A percentile compares a stretch with the other conserved stretches of the same genome.
Conservation (phyloP, 1,140 invertebrate genomes). For the Drosophila pandora region DNA sequence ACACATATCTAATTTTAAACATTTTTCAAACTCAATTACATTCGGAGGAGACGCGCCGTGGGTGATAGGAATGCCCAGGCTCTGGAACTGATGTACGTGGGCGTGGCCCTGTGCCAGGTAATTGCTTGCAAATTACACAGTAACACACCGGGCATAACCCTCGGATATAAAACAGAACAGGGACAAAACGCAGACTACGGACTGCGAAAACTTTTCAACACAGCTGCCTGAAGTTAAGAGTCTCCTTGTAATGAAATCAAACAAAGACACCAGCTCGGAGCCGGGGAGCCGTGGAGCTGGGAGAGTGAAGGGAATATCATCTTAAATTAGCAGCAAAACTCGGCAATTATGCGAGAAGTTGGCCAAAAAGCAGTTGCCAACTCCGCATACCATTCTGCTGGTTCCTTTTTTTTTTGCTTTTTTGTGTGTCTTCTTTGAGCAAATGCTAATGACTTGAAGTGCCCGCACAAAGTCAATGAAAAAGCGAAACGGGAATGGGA, state of each 20-base stretch:
- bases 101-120: constrained; percentile 42
- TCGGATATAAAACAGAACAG: constrained; percentile 18
- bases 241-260: constrained; percentile 68
- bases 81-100: background rate
- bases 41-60: constrained; percentile 15
- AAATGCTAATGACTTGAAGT: constrained; percentile 74
- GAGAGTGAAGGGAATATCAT: constrained; percentile 11
- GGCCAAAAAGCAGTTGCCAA: constrained; percentile 67
- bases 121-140: constrained; percentile 74
- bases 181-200: constrained; percentile 27
- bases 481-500: constrained; percentile 16
- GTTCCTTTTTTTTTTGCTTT: background rate
- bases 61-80: background rate
- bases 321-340: constrained; percentile 72
- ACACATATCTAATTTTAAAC: constrained; percentile 67
- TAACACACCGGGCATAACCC: constrained; percentile 13
- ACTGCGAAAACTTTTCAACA: constrained; percentile 29
- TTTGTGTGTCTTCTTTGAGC: constrained; percentile 36
- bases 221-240: constrained; percentile 33
- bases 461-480: constrained; percentile 50
- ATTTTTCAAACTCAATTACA: constrained; percentile 75
- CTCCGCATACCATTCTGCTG: constrained; percentile 18
- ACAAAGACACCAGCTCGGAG: constrained; percentile 50
- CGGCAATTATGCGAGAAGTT: constrained; percentile 76
- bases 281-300: background rate